These are phyloP conservation scores for Contarinia nasturtii DNA, from an alignment of 1,140 invertebrate genomes.

Conservation along the genomic window DNA sequence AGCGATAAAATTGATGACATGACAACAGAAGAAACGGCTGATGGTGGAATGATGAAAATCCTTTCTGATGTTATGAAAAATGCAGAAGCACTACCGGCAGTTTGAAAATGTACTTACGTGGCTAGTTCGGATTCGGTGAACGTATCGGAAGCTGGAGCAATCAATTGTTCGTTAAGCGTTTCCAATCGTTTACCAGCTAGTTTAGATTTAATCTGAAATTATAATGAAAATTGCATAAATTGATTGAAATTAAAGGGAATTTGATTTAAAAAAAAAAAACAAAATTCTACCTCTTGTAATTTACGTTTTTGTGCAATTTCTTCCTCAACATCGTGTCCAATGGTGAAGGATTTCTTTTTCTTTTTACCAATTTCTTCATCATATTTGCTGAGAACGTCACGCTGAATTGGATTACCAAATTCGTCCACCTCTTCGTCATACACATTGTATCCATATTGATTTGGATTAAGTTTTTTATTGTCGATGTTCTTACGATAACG, in stretches of 20 bases:
- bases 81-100: no score
- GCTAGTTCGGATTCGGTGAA: conserved; percentile 62
- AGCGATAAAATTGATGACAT: no score
- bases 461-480: conserved; percentile 63
- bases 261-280: conserved; percentile 1
- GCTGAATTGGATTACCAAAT: conserved; percentile 48
- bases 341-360: conserved; percentile 57
- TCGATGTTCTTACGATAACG: conserved; percentile 73
- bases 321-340: conserved; percentile 38
- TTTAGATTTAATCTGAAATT: conserved; percentile 29
- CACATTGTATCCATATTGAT: conserved; percentile 73
- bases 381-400: conserved; percentile 73
- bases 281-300: conserved; percentile 12
- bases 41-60: no score
- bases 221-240: neutral
- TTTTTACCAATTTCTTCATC: conserved; percentile 81
- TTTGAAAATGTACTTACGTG: conserved; percentile 24
- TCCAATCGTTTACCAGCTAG: conserved; percentile 51
- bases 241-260: neutral
- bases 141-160: conserved; percentile 72
- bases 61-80: no score
- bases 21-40: no score
- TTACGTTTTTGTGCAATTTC: conserved; percentile 28
- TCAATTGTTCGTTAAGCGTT: conserved; percentile 42
- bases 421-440: conserved; percentile 73